Base-by-base conservation (phyloP, 2,888 invertebrate genomes). In the Pseudococcus viburni region DNA sequence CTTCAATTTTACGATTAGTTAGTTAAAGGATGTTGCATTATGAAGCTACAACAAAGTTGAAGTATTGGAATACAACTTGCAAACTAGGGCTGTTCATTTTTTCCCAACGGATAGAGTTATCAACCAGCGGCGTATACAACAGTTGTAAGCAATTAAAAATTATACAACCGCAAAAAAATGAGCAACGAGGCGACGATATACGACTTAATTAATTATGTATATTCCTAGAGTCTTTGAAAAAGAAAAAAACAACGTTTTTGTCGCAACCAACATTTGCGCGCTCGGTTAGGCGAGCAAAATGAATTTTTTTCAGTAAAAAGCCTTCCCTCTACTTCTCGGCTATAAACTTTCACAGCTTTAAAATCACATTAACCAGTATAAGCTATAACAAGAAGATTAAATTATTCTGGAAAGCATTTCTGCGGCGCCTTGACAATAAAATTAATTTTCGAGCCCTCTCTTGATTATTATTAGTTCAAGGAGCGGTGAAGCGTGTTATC, bases 401-500 rank as follows among this genome's bases (percentile, higher is more conserved):
- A 83, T 83, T 83, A 83, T 83, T 83, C 42, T 83, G 46, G 80
- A 46, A 46, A 83, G 33, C 46, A 83, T 83, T 83, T 42, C 33
- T 19, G 80, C 46, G 80, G 80, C 80, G 80, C 80, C 80, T 83
- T 46, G 80, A 83, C 80, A 83, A 83, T 83, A 83, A 83, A 83
- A 83, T 83, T 83, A 83, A 83, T 83, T 83, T 83, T 83, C 80
- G 19, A 83, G 46, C 80, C 46, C 80, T 46, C 80, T 46, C 80
- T 83, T 46, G 80, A 83, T 83, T 83, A 83, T 83, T 83, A 83
- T 46, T 83, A 83, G 80, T 83, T 83, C 46, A 46, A 83, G 19
- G 80, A 83, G 80, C 46, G 46, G 80, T 83, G 80, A 46, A 83
- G 80, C 80, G 80, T 83, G 80, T 83, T 83, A 83, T 83, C 80